Evolutionary conservation across 1,140 invertebrate species (phyloP).

Genomic region (Cotesia glomerata): DNA sequence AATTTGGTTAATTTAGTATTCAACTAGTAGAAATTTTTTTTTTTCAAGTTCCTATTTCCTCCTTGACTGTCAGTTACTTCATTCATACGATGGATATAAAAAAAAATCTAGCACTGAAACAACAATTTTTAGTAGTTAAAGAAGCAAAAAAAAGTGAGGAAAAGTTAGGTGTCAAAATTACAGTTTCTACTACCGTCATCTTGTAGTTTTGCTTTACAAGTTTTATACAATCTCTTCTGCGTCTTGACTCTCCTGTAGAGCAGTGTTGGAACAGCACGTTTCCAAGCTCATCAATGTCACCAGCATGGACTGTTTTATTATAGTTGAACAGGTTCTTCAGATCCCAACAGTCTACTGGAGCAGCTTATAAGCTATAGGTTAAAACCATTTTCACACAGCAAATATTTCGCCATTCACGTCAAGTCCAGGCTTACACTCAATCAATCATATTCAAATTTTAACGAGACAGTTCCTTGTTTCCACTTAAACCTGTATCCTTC

Average conservation of each 20-base stretch:
- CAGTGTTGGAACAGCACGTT: not conserved
- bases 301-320: conserved; percentile 24
- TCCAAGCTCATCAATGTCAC: conserved; percentile 25
- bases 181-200: not conserved
- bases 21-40: not conserved
- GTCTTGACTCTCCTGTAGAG: not conserved
- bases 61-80: not conserved
- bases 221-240: not conserved
- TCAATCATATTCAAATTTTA: conserved; percentile 56
- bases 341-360: conserved; percentile 23
- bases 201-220: conserved; percentile 4
- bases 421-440: conserved; percentile 44
- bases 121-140: not conserved
- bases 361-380: conserved; percentile 6
- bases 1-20: not conserved
- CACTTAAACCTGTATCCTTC: not conserved
- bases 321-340: conserved; percentile 24
- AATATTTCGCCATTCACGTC: conserved; percentile 43
- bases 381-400: conserved; percentile 1
- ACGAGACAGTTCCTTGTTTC: conserved; percentile 19
- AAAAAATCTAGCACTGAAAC: not conserved
- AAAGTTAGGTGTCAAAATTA: conserved; percentile 2
- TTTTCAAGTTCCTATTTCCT: not conserved
- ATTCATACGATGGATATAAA: not conserved
- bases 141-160: not conserved